These are phyloP conservation scores for Hemicordylus capensis DNA, from an alignment of 2,113 vertebrate genomes.

Conservation along the genomic window DNA sequence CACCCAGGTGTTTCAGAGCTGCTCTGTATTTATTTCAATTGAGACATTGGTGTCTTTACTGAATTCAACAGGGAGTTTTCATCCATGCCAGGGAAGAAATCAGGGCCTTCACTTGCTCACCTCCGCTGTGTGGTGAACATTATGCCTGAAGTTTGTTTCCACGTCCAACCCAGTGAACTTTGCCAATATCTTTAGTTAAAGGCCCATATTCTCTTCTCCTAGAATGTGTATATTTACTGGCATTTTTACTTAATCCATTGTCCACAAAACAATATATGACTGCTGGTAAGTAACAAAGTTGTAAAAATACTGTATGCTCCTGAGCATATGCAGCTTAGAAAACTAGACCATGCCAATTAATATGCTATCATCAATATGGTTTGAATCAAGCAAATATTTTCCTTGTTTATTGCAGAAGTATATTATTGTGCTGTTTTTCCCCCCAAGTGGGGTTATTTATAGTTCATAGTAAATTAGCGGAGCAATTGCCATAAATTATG, in stretches of 20 bases:
- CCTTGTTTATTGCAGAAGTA: constrained; percentile 71
- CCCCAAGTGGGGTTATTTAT: constrained; percentile 74
- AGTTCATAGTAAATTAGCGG: constrained; percentile 75
- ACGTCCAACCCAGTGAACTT: too few species aligned
- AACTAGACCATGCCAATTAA: constrained; percentile 64
- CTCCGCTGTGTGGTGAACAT: too few species aligned
- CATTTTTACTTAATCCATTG: neutral
- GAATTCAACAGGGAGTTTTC: too few species aligned
- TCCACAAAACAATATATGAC: neutral
- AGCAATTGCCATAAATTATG: constrained; percentile 77
- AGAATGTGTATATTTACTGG: neutral
- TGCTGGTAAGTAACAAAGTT: neutral
- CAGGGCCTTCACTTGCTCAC: too few species aligned
- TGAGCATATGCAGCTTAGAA: constrained; percentile 31
- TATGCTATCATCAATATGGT: constrained; percentile 71
- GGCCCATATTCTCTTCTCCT: neutral
- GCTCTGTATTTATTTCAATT: too few species aligned
- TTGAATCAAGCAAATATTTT: constrained; percentile 75
- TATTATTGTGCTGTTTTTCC: constrained; percentile 60
- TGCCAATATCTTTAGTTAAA: too few species aligned
- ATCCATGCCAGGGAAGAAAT: too few species aligned
- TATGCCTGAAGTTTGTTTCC: too few species aligned
- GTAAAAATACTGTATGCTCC: neutral
- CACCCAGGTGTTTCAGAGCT: too few species aligned
- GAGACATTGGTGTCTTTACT: too few species aligned